Evolutionary conservation across 2,113 vertebrate species (phyloP), one percentile per base, ranked within the genome.

Genomic region (Mystacornis crossleyi): DNA sequence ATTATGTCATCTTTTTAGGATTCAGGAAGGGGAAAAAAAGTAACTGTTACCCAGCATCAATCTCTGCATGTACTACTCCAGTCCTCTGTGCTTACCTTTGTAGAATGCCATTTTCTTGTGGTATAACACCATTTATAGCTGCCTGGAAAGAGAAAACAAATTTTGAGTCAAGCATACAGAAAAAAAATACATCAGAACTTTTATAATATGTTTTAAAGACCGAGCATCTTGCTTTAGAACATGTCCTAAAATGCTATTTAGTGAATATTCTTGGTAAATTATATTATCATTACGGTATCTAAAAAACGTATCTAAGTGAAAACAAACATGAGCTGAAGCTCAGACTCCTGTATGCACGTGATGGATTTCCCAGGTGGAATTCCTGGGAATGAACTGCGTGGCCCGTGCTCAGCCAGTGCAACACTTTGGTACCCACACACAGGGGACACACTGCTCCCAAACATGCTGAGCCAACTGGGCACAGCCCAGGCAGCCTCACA

Each of bases 41-140:
- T 36, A 79, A 81, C 62, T 81, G 47, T 33, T 64, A 92, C 25
- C 45, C 43, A 71, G 67, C 47, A 85, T 19, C 24, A 54, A 57
- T 57, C 67, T 75, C 34, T 53, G 23, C 16, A n/a, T 28, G 47
- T 67, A 74, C 45, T 57, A 25, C 53, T 78, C n/a, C 64, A 91
- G 57, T 9, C 28, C 65, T 66, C 84, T 40, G 43, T 72, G 95
- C 97, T 98, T 99, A 99, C 99, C 99, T 99, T 98, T 99, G 99
- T 95, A 99, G 98, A 98, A 99, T 99, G 95, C 99, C 99, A 60
- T 99, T 99, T 98, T 99, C 99, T 96, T 99, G 99, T 95, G 99
- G 99, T 98, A 99, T 99, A 93, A 99, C 99, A 95, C 99, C 99
- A 98, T 99, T 99, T 98, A 99, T 99, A 98, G 99, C 99, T 97